Conservation (phyloP, 2,888 invertebrate species). For the Agriopis leucophaearia region DNA sequence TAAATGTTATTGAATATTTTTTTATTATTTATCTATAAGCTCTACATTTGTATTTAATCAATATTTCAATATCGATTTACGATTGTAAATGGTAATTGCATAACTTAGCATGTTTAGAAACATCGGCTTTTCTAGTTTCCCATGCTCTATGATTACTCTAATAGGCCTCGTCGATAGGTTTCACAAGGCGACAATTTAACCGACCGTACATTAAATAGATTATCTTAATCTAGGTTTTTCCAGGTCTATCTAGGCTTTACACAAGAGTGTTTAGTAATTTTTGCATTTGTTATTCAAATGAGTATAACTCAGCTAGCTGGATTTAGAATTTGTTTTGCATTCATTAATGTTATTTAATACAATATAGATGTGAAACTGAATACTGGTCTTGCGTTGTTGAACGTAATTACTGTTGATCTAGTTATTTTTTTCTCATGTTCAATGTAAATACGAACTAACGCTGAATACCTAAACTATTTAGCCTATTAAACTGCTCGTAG, state of each 20-base stretch:
- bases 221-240: conserved; percentile 23
- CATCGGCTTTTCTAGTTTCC: conserved; percentile 9
- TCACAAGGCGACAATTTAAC: conserved; percentile 38
- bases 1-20: too few relatives aligned
- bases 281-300: conserved; percentile 31
- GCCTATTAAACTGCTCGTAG: too few relatives aligned
- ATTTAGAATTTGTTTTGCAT: conserved; percentile 18
- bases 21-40: too few relatives aligned
- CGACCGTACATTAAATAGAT: conserved; percentile 26
- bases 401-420: conserved; percentile 23
- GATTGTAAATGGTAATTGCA: background rate
- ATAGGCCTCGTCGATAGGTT: conserved; percentile 21
- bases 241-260: conserved; percentile 13
- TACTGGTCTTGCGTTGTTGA: conserved; percentile 17
- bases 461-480: too few relatives aligned
- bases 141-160: conserved; percentile 23
- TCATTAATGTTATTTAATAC: background rate
- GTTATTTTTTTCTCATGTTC: conserved; percentile 3
- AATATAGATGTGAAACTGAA: conserved; percentile 23
- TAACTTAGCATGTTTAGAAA: background rate
- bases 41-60: too few relatives aligned
- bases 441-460: too few relatives aligned
- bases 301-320: conserved; percentile 17
- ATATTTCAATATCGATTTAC: background rate
- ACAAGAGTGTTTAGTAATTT: conserved; percentile 29